These are phyloP conservation scores for Callipepla squamata DNA, from an alignment of 2,113 vertebrate species.

Conservation along the genomic window DNA sequence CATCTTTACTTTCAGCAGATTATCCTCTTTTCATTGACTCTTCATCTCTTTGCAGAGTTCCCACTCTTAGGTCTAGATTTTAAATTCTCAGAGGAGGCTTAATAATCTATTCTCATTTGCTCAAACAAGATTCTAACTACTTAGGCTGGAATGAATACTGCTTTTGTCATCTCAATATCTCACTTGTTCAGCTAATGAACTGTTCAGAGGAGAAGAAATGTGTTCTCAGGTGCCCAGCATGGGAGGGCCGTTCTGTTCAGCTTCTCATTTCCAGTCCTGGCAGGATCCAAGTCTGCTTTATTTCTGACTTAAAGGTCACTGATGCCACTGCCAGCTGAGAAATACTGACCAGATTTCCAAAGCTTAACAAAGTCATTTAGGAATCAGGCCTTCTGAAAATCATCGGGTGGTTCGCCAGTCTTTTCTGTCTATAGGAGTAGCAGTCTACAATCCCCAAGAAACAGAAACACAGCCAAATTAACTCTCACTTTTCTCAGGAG, in stretches of 20 bases:
- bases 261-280: not conserved
- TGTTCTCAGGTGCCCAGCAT: not conserved
- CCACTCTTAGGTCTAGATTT: not conserved
- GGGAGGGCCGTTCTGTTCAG: not conserved
- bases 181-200: not conserved
- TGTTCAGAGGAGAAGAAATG: accelerated
- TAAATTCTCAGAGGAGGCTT: not conserved
- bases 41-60: not conserved
- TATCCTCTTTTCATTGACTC: not conserved
- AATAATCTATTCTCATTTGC: not conserved
- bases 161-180: not conserved
- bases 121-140: not conserved
- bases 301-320: not conserved
- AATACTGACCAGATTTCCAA: not conserved
- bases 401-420: not conserved
- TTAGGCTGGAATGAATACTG: not conserved
- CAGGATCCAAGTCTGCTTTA: not conserved
- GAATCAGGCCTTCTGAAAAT: not conserved
- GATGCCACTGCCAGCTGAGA: not conserved
- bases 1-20: not conserved
- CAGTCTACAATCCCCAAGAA: not conserved
- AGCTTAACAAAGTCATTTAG: not conserved
- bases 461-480: not conserved
- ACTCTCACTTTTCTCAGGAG: not conserved
- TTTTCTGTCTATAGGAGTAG: not conserved